phyloP scores from a whole-genome alignment of 2,113 vertebrate species.

The Paralichthys olivaceus region DNA sequence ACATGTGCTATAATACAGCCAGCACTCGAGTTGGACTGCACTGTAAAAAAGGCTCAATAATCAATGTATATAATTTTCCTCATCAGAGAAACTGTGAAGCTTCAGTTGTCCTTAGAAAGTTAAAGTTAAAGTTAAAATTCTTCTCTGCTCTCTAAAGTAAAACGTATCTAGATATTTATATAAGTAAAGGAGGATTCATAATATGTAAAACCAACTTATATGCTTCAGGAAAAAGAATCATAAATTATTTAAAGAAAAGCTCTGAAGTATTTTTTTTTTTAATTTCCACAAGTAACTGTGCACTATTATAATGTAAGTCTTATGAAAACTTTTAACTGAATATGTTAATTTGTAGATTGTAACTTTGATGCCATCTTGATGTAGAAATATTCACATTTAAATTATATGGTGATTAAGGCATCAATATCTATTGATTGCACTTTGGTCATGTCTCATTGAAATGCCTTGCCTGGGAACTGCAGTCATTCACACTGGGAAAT shows the following conservation, averaged over 20 bases:
- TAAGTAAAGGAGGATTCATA: conserved; percentile 45
- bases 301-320: neutral
- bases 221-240: conserved; percentile 27
- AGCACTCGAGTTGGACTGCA: neutral
- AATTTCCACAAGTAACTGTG: conserved; percentile 12
- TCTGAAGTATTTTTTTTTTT: conserved; percentile 3
- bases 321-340: neutral
- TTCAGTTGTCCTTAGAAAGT: neutral
- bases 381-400: neutral
- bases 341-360: neutral
- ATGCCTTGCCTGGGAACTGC: neutral
- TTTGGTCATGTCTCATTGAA: neutral
- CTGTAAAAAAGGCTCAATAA: neutral
- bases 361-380: neutral
- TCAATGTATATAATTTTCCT: conserved; percentile 1
- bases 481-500: neutral
- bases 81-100: conserved; percentile 8
- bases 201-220: conserved; percentile 25
- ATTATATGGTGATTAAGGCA: neutral
- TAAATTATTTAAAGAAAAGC: conserved; percentile 46
- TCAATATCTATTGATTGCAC: neutral
- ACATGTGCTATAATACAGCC: neutral
- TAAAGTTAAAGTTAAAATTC: too few relatives aligned
- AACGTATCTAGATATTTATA: neutral
- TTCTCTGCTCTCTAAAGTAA: neutral